Evolutionary conservation across 2,113 vertebrate genomes (phyloP).

Genomic region (Ahaetulla prasina): DNA sequence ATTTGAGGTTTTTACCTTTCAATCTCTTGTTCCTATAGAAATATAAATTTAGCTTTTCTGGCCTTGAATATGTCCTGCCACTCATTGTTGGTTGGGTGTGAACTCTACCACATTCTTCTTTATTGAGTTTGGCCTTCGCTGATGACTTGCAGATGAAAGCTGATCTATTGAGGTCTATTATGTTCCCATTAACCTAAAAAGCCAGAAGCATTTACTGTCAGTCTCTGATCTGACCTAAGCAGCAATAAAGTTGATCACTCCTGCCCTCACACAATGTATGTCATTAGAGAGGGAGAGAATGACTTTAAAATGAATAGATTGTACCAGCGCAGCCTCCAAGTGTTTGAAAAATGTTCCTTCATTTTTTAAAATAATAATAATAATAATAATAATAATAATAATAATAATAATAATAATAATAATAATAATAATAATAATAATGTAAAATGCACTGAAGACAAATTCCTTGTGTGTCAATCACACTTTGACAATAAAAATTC

Average conservation of each 20-base stretch:
- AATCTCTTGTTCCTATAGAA: not conserved
- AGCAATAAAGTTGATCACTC: slow-evolving; percentile 33
- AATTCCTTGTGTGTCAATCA: no score
- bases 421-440: slow-evolving; percentile 37
- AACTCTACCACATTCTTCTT: slow-evolving; percentile 12
- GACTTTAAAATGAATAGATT: slow-evolving; percentile 37
- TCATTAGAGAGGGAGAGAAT: slow-evolving; percentile 49
- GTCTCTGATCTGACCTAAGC: slow-evolving; percentile 30
- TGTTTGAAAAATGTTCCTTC: slow-evolving; percentile 30
- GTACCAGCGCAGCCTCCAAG: slow-evolving; percentile 14
- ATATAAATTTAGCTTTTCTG: not conserved
- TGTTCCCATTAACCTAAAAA: slow-evolving; percentile 51
- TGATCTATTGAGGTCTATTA: slow-evolving; percentile 42
- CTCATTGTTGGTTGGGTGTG: slow-evolving; percentile 23
- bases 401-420: no score
- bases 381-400: slow-evolving; percentile 41
- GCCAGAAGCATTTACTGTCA: slow-evolving; percentile 45
- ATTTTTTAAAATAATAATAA: slow-evolving; percentile 54
- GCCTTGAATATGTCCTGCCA: slow-evolving; percentile 43
- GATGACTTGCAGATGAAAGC: slow-evolving; percentile 31
- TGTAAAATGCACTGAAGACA: no score
- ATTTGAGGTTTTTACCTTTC: not conserved
- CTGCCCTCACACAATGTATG: slow-evolving; percentile 41
- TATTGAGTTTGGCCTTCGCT: slow-evolving; percentile 45
- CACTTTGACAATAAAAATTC: no score